phyloP scores from a whole-genome alignment of 2,888 invertebrate species.

The Baronia brevicornis region DNA sequence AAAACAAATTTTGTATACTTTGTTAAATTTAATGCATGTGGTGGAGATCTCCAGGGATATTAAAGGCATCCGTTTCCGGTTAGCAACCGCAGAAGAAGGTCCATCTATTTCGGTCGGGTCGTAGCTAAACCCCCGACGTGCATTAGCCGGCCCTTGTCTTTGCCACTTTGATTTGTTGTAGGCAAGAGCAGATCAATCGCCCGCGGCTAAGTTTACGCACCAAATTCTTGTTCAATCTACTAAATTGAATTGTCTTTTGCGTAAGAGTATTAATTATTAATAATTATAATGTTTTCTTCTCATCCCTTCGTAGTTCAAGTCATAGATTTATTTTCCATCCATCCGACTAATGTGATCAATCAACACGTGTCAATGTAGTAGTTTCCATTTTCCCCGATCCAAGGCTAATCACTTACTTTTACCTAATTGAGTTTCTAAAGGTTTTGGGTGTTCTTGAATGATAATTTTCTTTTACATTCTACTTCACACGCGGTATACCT shows the following conservation, averaged over 20 bases:
- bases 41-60: slow-evolving; percentile 8
- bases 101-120: slow-evolving; percentile 17
- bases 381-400: too few species aligned
- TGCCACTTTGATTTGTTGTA: slow-evolving; percentile 62
- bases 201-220: slow-evolving; percentile 28
- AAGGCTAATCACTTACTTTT: too few species aligned
- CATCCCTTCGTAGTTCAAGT: neutral
- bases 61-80: slow-evolving; percentile 1
- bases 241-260: slow-evolving; percentile 11
- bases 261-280: neutral
- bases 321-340: neutral
- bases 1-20: too few species aligned
- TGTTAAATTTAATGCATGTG: slow-evolving; percentile 12
- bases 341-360: too few species aligned
- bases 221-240: slow-evolving; percentile 5
- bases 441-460: too few species aligned
- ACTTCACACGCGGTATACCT: too few species aligned
- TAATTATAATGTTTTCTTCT: neutral
- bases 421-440: too few species aligned
- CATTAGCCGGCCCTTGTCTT: slow-evolving; percentile 58
- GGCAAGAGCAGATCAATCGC: slow-evolving; percentile 53
- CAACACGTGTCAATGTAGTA: too few species aligned
- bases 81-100: slow-evolving; percentile 5
- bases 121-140: slow-evolving; percentile 28
- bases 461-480: too few species aligned